phyloP scores from a whole-genome alignment of 2,113 vertebrate genomes.

The Burhinus bistriatus region DNA sequence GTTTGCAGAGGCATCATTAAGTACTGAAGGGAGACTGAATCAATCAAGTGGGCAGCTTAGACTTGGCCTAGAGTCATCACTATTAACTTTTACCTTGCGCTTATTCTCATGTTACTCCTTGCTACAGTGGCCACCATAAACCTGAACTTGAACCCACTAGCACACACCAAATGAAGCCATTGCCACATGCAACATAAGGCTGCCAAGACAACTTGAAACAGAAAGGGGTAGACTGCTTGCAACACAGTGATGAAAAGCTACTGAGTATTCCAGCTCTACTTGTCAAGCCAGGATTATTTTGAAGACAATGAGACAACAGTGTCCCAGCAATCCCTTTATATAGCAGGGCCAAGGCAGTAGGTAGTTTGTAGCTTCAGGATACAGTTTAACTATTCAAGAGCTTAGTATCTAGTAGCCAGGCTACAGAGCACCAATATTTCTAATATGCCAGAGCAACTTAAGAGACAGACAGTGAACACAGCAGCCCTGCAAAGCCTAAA shows the following conservation, averaged over 20 bases:
- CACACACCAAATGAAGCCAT: background rate
- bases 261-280: background rate
- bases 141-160: background rate
- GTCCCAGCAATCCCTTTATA: background rate
- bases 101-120: background rate
- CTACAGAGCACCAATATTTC: background rate
- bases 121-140: background rate
- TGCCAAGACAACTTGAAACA: background rate
- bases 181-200: background rate
- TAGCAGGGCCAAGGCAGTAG: background rate
- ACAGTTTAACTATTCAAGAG: background rate
- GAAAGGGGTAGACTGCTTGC: background rate
- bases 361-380: background rate
- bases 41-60: background rate
- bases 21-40: background rate
- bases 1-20: background rate
- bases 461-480: background rate
- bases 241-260: background rate
- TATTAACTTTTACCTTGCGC: background rate
- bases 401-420: background rate
- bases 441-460: background rate
- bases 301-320: background rate
- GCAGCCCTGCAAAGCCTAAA: background rate
- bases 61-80: background rate
- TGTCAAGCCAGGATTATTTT: background rate